Evolutionary conservation across 37 sponge, comb jelly and placozoan genomes (phyloP).

Genomic region (Amphimedon queenslandica): DNA sequence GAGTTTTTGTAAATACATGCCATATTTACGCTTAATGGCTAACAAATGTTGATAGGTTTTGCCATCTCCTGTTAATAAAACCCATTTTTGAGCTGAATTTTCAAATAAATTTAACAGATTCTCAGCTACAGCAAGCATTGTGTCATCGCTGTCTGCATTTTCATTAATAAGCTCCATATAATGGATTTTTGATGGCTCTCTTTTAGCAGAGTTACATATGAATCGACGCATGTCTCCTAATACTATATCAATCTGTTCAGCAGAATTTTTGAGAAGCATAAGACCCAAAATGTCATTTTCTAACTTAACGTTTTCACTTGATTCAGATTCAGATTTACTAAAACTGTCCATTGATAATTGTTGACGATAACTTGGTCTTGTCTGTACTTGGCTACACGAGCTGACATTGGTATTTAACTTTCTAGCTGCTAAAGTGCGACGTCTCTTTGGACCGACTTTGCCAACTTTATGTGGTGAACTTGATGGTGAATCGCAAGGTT

Average conservation of each 20-base stretch:
- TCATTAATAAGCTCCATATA: conserved; percentile 26
- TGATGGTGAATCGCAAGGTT: too few species aligned
- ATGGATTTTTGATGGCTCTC: background rate
- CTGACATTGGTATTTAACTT: too few species aligned
- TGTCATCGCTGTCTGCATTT: conserved; percentile 23
- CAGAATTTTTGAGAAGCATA: background rate
- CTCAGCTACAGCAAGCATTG: conserved; percentile 4
- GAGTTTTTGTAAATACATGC: background rate
- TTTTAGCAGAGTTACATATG: too few species aligned
- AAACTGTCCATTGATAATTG: too few species aligned
- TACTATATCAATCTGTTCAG: too few species aligned
- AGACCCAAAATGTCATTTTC: background rate
- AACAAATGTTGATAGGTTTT: conserved; percentile 26
- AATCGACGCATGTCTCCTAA: too few species aligned
- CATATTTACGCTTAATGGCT: conserved; percentile 16
- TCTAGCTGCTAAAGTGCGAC: background rate
- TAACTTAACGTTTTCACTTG: background rate
- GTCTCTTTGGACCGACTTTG: background rate
- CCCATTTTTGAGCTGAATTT: too few species aligned
- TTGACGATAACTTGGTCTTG: background rate
- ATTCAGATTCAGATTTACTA: background rate
- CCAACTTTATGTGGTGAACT: background rate
- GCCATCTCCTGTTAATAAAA: conserved; percentile 40
- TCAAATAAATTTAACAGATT: background rate
- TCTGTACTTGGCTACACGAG: background rate